A percentile compares a stretch with the other conserved stretches of the same genome.
Evolutionary conservation across 2,113 vertebrate genomes (phyloP).

Genomic region (Chaetodon auriga): DNA sequence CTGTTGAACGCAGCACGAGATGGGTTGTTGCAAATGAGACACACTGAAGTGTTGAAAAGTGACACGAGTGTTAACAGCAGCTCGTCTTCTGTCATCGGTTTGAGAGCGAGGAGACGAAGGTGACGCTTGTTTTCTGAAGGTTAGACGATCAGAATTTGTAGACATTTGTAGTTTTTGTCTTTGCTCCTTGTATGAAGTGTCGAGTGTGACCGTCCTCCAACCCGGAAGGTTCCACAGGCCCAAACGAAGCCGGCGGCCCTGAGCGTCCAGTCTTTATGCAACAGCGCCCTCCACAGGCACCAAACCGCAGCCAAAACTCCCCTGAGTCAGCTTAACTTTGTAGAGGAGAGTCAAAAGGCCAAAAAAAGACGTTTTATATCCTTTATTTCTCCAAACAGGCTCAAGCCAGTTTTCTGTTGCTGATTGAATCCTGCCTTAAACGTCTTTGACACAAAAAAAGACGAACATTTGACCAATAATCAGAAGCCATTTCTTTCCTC

Average conservation of each 20-base stretch:
- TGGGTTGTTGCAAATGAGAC: slow-evolving; percentile 51
- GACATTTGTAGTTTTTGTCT: too few species aligned
- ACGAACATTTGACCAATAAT: slow-evolving; percentile 16
- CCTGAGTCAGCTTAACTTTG: not conserved
- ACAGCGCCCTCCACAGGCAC: slow-evolving; percentile 72
- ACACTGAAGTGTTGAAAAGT: slow-evolving; percentile 80
- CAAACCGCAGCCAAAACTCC: slow-evolving; percentile 51
- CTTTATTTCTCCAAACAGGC: not conserved
- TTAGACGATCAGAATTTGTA: not conserved
- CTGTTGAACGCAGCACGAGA: slow-evolving; percentile 32
- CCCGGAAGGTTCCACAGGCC: not conserved
- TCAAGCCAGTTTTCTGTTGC: too few species aligned
- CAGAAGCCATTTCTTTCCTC: slow-evolving; percentile 5
- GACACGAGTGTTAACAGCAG: slow-evolving; percentile 76
- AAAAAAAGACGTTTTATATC: slow-evolving; percentile 15
- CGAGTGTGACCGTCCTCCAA: not conserved
- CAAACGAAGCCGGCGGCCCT: slow-evolving; percentile 25
- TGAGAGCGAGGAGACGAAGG: slow-evolving; percentile 26
- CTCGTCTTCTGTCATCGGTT: slow-evolving; percentile 31
- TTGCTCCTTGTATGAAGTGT: not conserved
- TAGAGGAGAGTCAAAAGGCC: slow-evolving; percentile 27
- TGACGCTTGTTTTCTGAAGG: not conserved
- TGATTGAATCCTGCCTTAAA: not conserved
- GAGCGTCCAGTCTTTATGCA: slow-evolving; percentile 77
- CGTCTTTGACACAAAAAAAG: not conserved